phyloP scores from a whole-genome alignment of 2,797 vertebrate genomes.

The Ambastaia sidthimunki region DNA sequence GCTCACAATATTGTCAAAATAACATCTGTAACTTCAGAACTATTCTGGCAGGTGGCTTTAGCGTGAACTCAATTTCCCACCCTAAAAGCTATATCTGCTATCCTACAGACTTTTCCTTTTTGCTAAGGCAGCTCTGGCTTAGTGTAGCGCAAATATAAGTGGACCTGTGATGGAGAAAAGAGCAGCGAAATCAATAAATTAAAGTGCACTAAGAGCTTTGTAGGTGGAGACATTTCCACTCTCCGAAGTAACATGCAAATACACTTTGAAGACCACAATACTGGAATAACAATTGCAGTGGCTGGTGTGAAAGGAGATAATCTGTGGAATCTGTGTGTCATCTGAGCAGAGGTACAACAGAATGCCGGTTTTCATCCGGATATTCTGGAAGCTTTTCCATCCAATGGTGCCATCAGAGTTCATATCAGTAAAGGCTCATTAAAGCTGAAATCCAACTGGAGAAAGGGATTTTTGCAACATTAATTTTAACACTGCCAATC shows the following conservation, averaged over 20 bases:
- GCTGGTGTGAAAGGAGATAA: constrained; percentile 63
- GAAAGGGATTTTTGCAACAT: constrained; percentile 86
- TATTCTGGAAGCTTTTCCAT: constrained; percentile 72
- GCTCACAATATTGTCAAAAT: constrained; percentile 1
- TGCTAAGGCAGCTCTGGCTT: constrained; percentile 50
- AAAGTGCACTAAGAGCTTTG: constrained; percentile 68
- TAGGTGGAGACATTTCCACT: constrained; percentile 62
- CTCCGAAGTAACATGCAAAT: constrained; percentile 74
- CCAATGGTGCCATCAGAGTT: constrained; percentile 78
- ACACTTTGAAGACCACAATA: constrained; percentile 64
- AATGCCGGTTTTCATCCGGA: constrained; percentile 72
- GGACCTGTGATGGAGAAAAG: constrained; percentile 45
- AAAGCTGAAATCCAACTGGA: constrained; percentile 81
- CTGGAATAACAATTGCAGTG: constrained; percentile 42
- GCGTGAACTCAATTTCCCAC: constrained; percentile 20
- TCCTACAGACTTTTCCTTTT: constrained; percentile 57
- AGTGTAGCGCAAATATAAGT: constrained; percentile 52
- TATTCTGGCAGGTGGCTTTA: constrained; percentile 29
- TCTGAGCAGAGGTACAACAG: constrained; percentile 68
- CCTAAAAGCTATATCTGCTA: constrained; percentile 39
- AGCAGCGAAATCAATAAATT: constrained; percentile 72
- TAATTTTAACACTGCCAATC: constrained; percentile 87
- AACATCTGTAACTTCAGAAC: constrained; percentile 22
- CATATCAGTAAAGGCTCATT: constrained; percentile 88
- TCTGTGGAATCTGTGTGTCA: constrained; percentile 61